Evolutionary conservation across 2,113 vertebrate species (phyloP).

Genomic region (Cathartes aura): DNA sequence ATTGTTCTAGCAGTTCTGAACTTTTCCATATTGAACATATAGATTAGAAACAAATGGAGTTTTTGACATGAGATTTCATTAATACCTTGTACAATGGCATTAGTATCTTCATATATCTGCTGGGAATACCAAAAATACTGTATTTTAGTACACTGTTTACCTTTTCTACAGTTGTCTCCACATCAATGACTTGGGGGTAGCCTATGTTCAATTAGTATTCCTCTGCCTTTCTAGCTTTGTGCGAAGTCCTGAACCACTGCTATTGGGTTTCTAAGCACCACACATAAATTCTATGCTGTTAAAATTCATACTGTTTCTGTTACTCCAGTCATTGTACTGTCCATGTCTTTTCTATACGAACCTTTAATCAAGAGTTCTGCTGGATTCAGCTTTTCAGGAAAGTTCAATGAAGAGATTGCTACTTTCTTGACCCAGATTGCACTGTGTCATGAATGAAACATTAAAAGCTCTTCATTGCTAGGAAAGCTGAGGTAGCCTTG

Average conservation of each 20-base stretch:
- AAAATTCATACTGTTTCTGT: neutral
- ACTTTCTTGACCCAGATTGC: neutral
- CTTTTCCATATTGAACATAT: neutral
- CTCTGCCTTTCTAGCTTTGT: neutral
- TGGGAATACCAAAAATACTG: neutral
- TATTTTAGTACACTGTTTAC: neutral
- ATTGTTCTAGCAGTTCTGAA: neutral
- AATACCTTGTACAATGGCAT: neutral
- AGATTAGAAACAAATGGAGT: neutral
- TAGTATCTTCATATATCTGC: neutral
- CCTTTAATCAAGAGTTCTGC: neutral
- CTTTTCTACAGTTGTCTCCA: neutral
- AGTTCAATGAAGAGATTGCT: neutral
- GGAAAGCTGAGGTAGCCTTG: neutral
- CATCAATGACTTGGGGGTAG: neutral
- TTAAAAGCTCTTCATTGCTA: neutral
- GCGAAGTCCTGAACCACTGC: neutral
- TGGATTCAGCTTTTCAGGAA: neutral
- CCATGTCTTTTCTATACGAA: neutral
- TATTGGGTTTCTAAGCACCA: neutral
- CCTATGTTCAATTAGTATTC: neutral
- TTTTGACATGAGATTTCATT: neutral
- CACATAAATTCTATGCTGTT: neutral
- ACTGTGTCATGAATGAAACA: neutral
- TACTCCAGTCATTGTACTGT: neutral